These are phyloP conservation scores for Carcinoscorpius rotundicauda DNA, from an alignment of 1,140 invertebrate species.

Conservation along the genomic window DNA sequence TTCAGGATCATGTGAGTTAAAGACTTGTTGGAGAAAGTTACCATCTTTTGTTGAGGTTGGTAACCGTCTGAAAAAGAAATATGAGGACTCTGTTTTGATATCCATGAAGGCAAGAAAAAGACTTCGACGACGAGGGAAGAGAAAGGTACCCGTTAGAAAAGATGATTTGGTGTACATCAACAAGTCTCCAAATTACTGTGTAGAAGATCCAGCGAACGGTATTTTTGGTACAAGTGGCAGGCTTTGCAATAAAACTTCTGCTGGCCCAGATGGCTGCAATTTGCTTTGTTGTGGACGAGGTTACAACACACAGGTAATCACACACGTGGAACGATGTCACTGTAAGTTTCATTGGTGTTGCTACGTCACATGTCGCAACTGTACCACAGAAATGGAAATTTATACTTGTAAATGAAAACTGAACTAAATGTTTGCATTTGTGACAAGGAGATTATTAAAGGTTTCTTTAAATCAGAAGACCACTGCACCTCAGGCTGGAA, in stretches of 20 bases:
- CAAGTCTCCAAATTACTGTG: conserved; percentile 51
- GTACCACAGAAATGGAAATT: conserved; percentile 41
- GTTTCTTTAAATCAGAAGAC: too few species aligned
- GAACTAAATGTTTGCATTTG: too few species aligned
- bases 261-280: conserved; percentile 50
- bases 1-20: conserved; percentile 50
- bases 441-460: too few species aligned
- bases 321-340: conserved; percentile 36
- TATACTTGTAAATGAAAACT: conserved; percentile 43
- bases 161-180: conserved; percentile 46
- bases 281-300: conserved; percentile 51
- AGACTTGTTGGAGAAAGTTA: conserved; percentile 48
- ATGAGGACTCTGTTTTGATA: conserved; percentile 37
- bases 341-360: conserved; percentile 54
- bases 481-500: too few species aligned
- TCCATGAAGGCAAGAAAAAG: conserved; percentile 27
- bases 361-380: conserved; percentile 47
- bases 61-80: conserved; percentile 41
- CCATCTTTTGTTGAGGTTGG: conserved; percentile 44
- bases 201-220: conserved; percentile 41
- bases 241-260: conserved; percentile 48
- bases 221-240: conserved; percentile 47
- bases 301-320: conserved; percentile 42
- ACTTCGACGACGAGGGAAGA: conserved; percentile 35
- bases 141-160: conserved; percentile 19